Base-by-base conservation (phyloP, 2,113 vertebrate species). In the Limanda limanda region DNA sequence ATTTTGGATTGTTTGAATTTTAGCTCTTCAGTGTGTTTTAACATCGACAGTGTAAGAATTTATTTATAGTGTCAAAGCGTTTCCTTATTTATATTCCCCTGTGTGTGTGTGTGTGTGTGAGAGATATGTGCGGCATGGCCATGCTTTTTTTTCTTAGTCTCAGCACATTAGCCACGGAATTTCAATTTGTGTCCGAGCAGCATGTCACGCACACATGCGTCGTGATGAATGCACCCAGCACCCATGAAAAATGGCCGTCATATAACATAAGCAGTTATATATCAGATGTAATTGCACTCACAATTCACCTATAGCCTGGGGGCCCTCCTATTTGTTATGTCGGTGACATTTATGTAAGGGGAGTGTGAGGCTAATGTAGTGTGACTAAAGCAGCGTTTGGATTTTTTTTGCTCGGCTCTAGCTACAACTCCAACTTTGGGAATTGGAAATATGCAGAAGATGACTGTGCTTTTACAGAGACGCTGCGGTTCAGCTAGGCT, bases 291-390 rank as follows among this genome's bases (percentile, higher is more conserved):
- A 85, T 87, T 82, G 70, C 71, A 59, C 58, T 65, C 64, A 47
- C 84, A 57, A 68, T 76, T 87, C 79, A 89, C 84, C 83, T 82
- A 65, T 59, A 79, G 67, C 85, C 76, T 12, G 45, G 63, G 78
- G 89, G 45, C 40, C 13, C 57, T 74, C 37, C 57, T 69, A 70
- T 90, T 84, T 88, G 77, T 87, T 83, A 77, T 79, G 70, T 68
- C 61, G 64, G 57, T 86, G 82, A 88, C 86, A 90, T 92, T 92
- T 90, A 73, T 83, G 81, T 75, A 52, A 77, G n/a, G 45, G 48
- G 27, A 59, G 62, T 69, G 51, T 54, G 8, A 69, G 54, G 62
- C 71, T 88, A 90, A 90, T 89, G 85, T 68, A 68, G 52, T 74
- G 79, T 74, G 88, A 87, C 85, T 78, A 78, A 83, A 81, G 67